A percentile compares a stretch with the other conserved stretches of the same genome.
Evolutionary conservation across 2,113 vertebrate genomes (phyloP).

Genomic region (Hymenochirus boettgeri): DNA sequence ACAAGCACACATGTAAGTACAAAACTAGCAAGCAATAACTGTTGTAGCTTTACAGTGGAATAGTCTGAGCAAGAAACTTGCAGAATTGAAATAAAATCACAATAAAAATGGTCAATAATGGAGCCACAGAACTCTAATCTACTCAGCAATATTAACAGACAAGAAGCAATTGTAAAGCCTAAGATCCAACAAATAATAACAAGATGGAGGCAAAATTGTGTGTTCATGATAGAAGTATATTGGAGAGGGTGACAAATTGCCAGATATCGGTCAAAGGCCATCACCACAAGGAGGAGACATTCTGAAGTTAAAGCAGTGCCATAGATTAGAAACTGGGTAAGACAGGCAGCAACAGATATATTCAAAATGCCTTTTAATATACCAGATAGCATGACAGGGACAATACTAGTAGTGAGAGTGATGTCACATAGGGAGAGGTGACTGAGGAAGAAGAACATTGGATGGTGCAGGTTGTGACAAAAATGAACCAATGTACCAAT

Average conservation of each 20-base stretch:
- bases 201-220: constrained; percentile 19
- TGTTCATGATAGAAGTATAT: constrained; percentile 37
- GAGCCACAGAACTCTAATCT: constrained; percentile 47
- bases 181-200: constrained; percentile 33
- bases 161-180: constrained; percentile 33
- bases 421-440: constrained; percentile 1
- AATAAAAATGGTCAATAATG: constrained; percentile 52
- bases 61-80: constrained; percentile 49
- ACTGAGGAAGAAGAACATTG: constrained; percentile 1
- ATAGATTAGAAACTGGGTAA: neutral
- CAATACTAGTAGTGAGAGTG: constrained; percentile 1
- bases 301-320: neutral
- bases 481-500: neutral
- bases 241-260: constrained; percentile 46
- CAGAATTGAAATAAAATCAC: constrained; percentile 46
- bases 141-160: constrained; percentile 37
- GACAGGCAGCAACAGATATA: neutral
- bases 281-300: neutral
- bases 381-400: neutral
- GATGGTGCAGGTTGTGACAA: neutral
- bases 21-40: neutral
- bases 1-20: neutral
- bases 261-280: neutral
- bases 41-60: constrained; percentile 30
- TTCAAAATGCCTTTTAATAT: neutral